Conservation (phyloP, 53 echinoderm and acorn worm genomes). For the Crossaster papposus region DNA sequence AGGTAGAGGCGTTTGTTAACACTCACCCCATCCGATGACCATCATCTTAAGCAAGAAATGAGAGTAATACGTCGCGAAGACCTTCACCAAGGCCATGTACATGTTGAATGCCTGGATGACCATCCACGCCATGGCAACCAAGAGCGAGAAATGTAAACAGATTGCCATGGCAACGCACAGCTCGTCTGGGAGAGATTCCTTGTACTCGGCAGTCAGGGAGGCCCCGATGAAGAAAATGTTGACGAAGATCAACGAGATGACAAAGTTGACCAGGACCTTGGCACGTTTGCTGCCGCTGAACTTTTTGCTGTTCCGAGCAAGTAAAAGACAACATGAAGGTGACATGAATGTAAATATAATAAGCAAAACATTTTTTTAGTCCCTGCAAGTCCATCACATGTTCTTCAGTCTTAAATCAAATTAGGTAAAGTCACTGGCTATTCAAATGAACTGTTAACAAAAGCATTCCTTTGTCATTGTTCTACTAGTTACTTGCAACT, state of each 20-base stretch:
- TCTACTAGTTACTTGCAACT: no score
- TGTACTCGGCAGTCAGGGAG: constrained; percentile 34
- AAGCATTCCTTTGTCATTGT: no score
- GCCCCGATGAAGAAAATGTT: constrained; percentile 77
- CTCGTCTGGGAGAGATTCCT: constrained; percentile 7
- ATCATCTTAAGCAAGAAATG: constrained; percentile 84
- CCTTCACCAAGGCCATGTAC: constrained; percentile 93
- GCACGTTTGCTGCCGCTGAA: constrained; percentile 63
- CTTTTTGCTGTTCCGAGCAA: constrained; percentile 13
- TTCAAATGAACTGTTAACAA: no score
- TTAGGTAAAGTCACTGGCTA: no score
- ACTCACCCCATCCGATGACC: constrained; percentile 91
- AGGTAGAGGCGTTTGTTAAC: no score
- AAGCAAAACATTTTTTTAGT: no score
- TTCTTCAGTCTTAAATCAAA: no score
- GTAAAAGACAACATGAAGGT: no score
- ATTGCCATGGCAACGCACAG: constrained; percentile 61
- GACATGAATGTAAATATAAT: no score
- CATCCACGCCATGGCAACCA: constrained; percentile 91
- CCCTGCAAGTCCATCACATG: no score
- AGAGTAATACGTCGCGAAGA: constrained; percentile 83
- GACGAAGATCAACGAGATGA: constrained; percentile 80
- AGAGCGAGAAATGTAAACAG: constrained; percentile 82
- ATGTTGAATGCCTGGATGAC: constrained; percentile 91
- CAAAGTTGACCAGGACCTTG: constrained; percentile 89